Base-by-base conservation (phyloP, 2,113 vertebrate genomes). In the Lipophrys pholis region DNA sequence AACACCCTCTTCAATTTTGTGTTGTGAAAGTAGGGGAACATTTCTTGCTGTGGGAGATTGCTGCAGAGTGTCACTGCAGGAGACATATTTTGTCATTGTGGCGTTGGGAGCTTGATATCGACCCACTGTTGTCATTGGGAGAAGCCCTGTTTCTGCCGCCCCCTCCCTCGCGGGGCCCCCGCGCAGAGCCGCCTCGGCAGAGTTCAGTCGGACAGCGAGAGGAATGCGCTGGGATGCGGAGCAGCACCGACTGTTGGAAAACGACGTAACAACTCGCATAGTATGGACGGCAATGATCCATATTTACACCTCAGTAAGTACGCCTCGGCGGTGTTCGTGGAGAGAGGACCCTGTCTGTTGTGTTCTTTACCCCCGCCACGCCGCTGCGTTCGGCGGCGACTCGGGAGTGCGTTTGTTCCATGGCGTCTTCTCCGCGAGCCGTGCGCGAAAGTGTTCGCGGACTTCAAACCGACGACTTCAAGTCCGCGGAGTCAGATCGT, bases 231-330 rank as follows among this genome's bases (percentile, higher is more conserved):
- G 94, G 90, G 92, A 94, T 94, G 92, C 92, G 71, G 89, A 91
- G 82, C 89, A 65, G 69, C 85, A 85, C 50, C 68, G 73, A 87
- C 80, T 86, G 56, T 76, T 84, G 78, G 78, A 83, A 87, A 91
- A 70, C 89, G 68, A 91, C 82, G 81, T 76, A 63, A 69, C 87
- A 82, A 89, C 87, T 77, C 80, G 77, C 49, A 66, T 82, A 87
- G 67, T 78, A 94, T 94, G 93, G 94, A 94, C 91, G 91, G 85
- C 50, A 88, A 86, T 91, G 92, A 94, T 82, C 81, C 91, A 7
- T 95, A 93, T 90, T 80, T 91, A 81, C 91, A 93, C 73, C 89
- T 94, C 65, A 90, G 94, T 95, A 87, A 94, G 93, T 93, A 71
- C 73, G 5, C 48, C 1, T 40, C 11, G 1, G 0, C 4, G n/a